Percentiles rank a stretch among this genome's conserved stretches.
phyloP scores from a whole-genome alignment of 2,113 vertebrate genomes.

The Pyxicephalus adspersus region DNA sequence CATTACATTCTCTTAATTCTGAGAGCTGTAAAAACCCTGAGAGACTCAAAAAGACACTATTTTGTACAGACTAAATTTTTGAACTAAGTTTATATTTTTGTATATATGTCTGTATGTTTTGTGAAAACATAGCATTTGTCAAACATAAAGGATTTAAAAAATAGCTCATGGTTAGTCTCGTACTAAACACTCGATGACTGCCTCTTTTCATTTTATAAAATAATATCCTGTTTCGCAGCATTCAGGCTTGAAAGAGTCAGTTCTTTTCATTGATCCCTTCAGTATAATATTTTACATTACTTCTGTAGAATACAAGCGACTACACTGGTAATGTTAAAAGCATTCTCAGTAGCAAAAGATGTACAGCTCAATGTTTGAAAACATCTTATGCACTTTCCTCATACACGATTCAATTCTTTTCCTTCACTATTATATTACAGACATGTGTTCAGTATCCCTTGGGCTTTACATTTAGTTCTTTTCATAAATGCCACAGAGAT shows the following conservation, averaged over 20 bases:
- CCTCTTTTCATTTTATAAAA: constrained; percentile 4
- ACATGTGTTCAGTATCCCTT: constrained; percentile 41
- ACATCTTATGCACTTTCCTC: constrained; percentile 43
- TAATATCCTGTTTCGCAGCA: neutral
- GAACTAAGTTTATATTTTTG: too few species aligned
- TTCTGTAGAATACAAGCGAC: constrained; percentile 7
- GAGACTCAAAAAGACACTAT: too few species aligned
- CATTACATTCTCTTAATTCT: too few species aligned
- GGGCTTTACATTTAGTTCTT: constrained; percentile 36
- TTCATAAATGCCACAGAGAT: constrained; percentile 45
- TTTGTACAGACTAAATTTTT: too few species aligned
- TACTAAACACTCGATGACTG: neutral
- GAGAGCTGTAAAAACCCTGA: too few species aligned
- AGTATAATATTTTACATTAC: constrained; percentile 32
- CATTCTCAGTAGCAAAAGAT: constrained; percentile 29
- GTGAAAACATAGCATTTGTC: neutral
- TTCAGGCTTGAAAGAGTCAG: constrained; percentile 22
- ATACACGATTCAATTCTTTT: constrained; percentile 27
- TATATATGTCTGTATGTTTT: too few species aligned
- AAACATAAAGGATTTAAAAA: neutral
- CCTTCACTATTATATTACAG: constrained; percentile 40
- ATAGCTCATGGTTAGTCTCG: neutral
- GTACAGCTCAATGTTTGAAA: constrained; percentile 35
- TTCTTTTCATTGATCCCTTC: constrained; percentile 29
- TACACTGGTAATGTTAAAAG: constrained; percentile 34